Base-by-base conservation (phyloP, 1,140 invertebrate species). In the Brachionus calyciflorus region DNA sequence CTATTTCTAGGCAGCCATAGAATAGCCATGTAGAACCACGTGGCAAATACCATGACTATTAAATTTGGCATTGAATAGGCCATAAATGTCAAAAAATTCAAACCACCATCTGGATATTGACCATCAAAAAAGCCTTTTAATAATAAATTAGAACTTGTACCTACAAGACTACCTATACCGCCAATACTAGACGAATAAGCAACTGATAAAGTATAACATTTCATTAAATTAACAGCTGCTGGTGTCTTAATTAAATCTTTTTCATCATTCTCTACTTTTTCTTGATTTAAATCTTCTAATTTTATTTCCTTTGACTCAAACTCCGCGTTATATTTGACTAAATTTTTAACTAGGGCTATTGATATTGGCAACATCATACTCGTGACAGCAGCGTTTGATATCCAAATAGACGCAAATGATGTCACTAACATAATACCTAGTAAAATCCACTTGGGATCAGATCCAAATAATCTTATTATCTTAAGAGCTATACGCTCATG, bases 141-240 rank as follows among this genome's bases (percentile, higher is more conserved):
- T 0, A 93, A 91, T 10, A 94, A 87, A 85, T 96, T 96, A 21
- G 93, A 92, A 5, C 90, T 91, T 0, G 92, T 93, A 2, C 93
- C 93, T 2, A 93, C 93, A 1, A 96, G 84, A 0, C 91, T 92
- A 0, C 91, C 91, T 49, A 90, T 91, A 2, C 93, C 93, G 3
- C 93, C 93, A 37, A 92, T 83, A 77, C 87, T 88, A 5, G 92
- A 89, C 0, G 92, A 89, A 81, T 93, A 94, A 1, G 91, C 91
- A 28, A 92, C 90, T 9, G 89, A 88, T 75, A 94, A 81, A 19
- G 80, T 2, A 51, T 63, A 77, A 17, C 26, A 55, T 33, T 63
- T 73, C 14, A 49, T 28, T 51, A 73, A 53, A 14, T 73, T 73
- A 21, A 12, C 19, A 10, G 69, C 69, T 51, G 28, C 69, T 24